These are phyloP conservation scores for Drosophila pseudotalamancana DNA, from an alignment of 2,888 invertebrate genomes.

Conservation along the genomic window DNA sequence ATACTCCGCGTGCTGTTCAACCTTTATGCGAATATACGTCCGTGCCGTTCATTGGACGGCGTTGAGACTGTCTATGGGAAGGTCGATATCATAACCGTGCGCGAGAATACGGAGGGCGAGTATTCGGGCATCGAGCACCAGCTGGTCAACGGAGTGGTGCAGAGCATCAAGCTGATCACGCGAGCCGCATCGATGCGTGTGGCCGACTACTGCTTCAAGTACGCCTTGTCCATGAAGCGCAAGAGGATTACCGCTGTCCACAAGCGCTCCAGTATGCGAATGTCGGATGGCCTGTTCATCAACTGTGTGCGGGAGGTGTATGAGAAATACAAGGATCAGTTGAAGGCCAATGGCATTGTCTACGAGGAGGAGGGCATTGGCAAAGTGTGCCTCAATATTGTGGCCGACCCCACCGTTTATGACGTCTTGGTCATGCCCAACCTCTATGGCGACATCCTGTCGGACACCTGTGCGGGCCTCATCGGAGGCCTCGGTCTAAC, in stretches of 20 bases:
- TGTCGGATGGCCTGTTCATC: conserved; percentile 99
- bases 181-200: conserved; percentile 97
- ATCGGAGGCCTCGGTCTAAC: conserved; percentile 99
- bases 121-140: conserved; percentile 99
- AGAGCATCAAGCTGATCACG: conserved; percentile 99
- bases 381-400: conserved; percentile 99
- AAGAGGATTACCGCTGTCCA: conserved; percentile 98
- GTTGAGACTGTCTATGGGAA: conserved; percentile 97
- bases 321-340: conserved; percentile 87
- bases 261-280: conserved; percentile 99
- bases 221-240: conserved; percentile 94
- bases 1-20: conserved; percentile 98
- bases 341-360: conserved; percentile 89
- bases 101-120: conserved; percentile 99
- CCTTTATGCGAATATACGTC: conserved; percentile 97
- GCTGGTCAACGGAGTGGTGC: conserved; percentile 98
- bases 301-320: conserved; percentile 97
- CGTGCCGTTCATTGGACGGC: conserved; percentile 97
- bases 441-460: conserved; percentile 98
- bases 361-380: conserved; percentile 99
- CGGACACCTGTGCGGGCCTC: conserved; percentile 98
- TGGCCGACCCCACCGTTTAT: conserved; percentile 96
- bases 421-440: conserved; percentile 99
- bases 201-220: conserved; percentile 98
- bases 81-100: conserved; percentile 98